These are phyloP conservation scores for Macropus fuliginosus DNA, from an alignment of 2,797 vertebrate genomes.

Conservation along the genomic window DNA sequence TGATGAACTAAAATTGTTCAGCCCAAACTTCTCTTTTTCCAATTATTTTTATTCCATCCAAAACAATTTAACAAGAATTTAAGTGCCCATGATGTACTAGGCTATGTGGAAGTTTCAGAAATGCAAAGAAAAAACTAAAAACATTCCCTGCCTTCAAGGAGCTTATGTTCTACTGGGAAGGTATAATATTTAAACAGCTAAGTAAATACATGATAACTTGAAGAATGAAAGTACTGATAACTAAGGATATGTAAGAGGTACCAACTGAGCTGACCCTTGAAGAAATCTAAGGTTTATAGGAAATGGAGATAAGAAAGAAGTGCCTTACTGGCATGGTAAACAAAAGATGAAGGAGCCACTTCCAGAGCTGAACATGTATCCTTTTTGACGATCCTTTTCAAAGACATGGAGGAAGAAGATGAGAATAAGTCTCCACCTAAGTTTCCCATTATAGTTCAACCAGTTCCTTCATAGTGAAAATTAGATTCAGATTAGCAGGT, in stretches of 20 bases:
- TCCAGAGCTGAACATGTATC: background rate
- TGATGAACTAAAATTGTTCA: background rate
- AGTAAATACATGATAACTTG: background rate
- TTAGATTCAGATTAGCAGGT: background rate
- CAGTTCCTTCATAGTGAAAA: background rate
- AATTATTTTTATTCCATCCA: background rate
- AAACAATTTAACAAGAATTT: background rate
- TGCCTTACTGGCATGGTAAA: background rate
- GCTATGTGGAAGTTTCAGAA: background rate
- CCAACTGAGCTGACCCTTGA: background rate
- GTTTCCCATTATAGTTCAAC: background rate
- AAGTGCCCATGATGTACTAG: background rate
- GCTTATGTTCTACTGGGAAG: background rate
- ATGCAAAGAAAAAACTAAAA: background rate
- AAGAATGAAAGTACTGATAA: background rate
- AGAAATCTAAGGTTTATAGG: background rate
- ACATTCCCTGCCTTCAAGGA: background rate
- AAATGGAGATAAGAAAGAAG: background rate
- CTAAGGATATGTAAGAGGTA: background rate
- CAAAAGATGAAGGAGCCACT: background rate
- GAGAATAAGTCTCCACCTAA: background rate
- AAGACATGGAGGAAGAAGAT: background rate
- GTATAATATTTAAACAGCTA: background rate
- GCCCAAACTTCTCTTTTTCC: slow-evolving; percentile 13
- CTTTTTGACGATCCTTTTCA: background rate